These are phyloP conservation scores for Drosophila pseudoananassae DNA, from an alignment of 1,140 invertebrate genomes.

Conservation along the genomic window DNA sequence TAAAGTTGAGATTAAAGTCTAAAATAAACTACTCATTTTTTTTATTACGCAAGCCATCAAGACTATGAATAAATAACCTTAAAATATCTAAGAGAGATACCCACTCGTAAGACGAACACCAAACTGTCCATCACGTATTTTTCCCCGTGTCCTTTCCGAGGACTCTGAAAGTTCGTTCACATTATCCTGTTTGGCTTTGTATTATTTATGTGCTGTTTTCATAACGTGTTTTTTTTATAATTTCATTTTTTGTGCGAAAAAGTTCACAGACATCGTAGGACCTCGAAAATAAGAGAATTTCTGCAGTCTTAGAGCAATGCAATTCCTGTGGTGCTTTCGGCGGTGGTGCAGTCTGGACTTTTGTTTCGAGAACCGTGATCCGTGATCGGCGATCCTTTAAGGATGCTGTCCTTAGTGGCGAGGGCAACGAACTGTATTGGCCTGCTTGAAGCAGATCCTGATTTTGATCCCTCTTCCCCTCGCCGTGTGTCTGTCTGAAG, in stretches of 20 bases:
- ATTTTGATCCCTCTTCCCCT: conserved; percentile 12
- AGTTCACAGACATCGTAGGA: conserved; percentile 71
- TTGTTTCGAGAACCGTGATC: conserved; percentile 47
- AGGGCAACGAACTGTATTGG: conserved; percentile 72
- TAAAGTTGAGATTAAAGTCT: background rate
- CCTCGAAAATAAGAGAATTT: conserved; percentile 36
- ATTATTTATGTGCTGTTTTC: conserved; percentile 38
- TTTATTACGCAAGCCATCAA: background rate
- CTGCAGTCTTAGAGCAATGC: conserved; percentile 33
- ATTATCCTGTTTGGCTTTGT: conserved; percentile 62
- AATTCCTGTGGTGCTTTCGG: conserved; percentile 35
- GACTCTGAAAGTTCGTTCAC: conserved; percentile 69
- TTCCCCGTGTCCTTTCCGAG: conserved; percentile 5
- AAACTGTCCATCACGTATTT: background rate
- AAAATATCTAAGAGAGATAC: no score
- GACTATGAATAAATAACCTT: background rate
- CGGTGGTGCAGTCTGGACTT: conserved; percentile 54
- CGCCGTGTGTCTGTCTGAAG: conserved; percentile 40
- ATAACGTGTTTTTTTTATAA: conserved; percentile 58
- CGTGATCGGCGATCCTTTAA: conserved; percentile 27
- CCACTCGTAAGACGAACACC: background rate
- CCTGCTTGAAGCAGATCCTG: conserved; percentile 35
- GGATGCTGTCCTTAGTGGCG: conserved; percentile 32
- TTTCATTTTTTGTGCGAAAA: conserved; percentile 57
- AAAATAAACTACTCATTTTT: background rate